Base-by-base conservation (phyloP, 1,140 invertebrate genomes). In the Heliconius hermathena region DNA sequence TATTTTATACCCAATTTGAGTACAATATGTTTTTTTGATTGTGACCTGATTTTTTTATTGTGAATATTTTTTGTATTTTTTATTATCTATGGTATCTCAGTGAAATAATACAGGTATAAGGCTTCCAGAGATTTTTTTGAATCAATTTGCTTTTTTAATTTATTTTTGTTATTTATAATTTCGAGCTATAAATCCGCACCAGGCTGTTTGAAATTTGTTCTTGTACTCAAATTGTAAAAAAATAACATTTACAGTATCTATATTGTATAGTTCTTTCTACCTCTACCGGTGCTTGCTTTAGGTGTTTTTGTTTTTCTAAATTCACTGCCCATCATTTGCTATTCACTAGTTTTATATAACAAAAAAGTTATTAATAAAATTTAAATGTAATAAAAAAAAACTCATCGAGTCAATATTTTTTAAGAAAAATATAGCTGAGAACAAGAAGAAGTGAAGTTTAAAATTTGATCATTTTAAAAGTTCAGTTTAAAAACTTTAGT, bases 211-310 rank as follows among this genome's bases (percentile, higher is more conserved):
- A 71, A 79, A 71, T 75, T 79, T 54, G 41, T 74, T 66, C 70
- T 52, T 52, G 52, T 73, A 78, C 77, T 79, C 73, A 74, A 79
- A 79, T 57, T 79, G 71, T 79, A 74, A 74, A 70, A 66, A 60
- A 71, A 72, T 46, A 46, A 80, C 26, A 54, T 80, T 71, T 76
- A 80, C 60, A 66, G 26, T 66, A 66, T 66, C 20, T 57, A 57
- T 57, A 57, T 57, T 73, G 71, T 76, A 85, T 77, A 82, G 80
- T 83, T 86, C 81, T 85, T 87, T 91, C 90, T 92, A 92, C 89
- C 90, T 92, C 90, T 87, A 86, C 80, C 87, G 89, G 89, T 92
- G 89, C 90, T 92, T 91, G 87, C 82, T 92, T 89, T 90, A 89
- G 83, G 80, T 82, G 74, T 73, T 81, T 78, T 74, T 77, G 79